Evolutionary conservation across 2,113 vertebrate genomes (phyloP), one percentile per base, ranked within the genome.

Genomic region (Nothoprocta pentlandii): DNA sequence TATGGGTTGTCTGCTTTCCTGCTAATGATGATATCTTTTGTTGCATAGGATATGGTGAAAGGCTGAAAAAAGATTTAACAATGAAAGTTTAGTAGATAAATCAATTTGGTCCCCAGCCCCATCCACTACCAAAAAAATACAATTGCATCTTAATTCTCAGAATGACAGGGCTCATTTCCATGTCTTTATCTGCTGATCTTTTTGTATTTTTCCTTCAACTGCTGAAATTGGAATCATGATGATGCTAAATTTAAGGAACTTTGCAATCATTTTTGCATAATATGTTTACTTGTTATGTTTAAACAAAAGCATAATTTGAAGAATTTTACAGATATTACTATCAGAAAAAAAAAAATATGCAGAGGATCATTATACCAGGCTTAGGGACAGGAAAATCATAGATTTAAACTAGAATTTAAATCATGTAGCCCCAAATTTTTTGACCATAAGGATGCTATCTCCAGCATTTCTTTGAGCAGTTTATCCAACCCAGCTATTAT

Each of bases 391-490:
- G 28, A 30, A 90, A 92, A 86, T 86, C 25, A 30, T 59, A 80
- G 36, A 19, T 93, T 88, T 92, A 85, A 93, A 80, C 28, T 16
- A 64, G 70, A 64, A 23, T 53, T 28, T 66, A 85, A 94, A 76
- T 87, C 39, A 69, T 20, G 21, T 15, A 47, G 41, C 26, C 70
- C 39, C 85, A 82, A 89, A 42, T 12, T 53, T 91, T 79, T 91
- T n/a, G 69, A 69, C 12, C 20, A 66, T 6, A 6, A 39, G 26
- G 15, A 47, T 85, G 7, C 8, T 73, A 75, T 56, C 8, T 63
- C 32, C 49, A 34, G 32, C 34, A 26, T n/a, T 73, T 11, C 58
- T 91, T 83, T 12, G 68, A 76, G 21, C 12, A 68, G 39, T 64
- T 86, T 78, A 77, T 74, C 12, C 8, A 81, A 6, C 9, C 12